These are phyloP conservation scores for Drosophila ogumai DNA, from an alignment of 1,140 invertebrate genomes.

Conservation along the genomic window DNA sequence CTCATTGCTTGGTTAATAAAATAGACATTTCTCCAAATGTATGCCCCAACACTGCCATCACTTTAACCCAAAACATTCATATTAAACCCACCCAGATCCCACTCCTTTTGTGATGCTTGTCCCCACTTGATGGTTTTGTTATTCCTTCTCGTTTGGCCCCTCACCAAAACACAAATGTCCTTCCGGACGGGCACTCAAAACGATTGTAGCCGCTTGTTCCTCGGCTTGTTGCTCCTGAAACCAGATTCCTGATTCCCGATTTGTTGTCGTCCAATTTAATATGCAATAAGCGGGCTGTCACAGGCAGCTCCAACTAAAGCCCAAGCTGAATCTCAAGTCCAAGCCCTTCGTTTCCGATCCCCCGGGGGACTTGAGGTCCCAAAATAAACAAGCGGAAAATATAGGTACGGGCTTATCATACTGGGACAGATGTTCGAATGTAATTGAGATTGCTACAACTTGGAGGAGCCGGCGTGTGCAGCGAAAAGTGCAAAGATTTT, in stretches of 20 bases:
- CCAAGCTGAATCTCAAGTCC: slow-evolving; percentile 2
- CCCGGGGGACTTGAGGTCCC: slow-evolving; percentile 5
- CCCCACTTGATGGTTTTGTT: slow-evolving; percentile 42
- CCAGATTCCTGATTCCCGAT: slow-evolving; percentile 41
- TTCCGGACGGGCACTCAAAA: slow-evolving; percentile 54
- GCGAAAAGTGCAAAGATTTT: slow-evolving; percentile 40
- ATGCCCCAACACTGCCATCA: slow-evolving; percentile 23
- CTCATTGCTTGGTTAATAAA: not conserved
- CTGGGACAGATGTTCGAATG: slow-evolving; percentile 44
- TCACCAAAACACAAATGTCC: slow-evolving; percentile 51
- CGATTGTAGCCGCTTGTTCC: slow-evolving; percentile 53
- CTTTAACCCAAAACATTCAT: slow-evolving; percentile 10
- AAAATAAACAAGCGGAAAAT: slow-evolving; percentile 44
- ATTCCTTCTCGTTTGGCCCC: slow-evolving; percentile 21
- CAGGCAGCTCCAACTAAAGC: slow-evolving; percentile 30
- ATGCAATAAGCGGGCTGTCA: slow-evolving; percentile 80
- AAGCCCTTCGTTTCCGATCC: not conserved
- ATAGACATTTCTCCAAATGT: not conserved
- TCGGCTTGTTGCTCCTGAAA: slow-evolving; percentile 17
- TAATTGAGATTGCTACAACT: slow-evolving; percentile 39
- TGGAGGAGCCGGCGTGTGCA: slow-evolving; percentile 18
- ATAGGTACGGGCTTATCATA: slow-evolving; percentile 23
- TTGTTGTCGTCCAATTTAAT: slow-evolving; percentile 55
- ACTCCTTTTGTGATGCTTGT: slow-evolving; percentile 1
- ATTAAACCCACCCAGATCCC: not conserved